These are phyloP conservation scores for Leptothorax acervorum DNA, from an alignment of 2,888 invertebrate species.

Conservation along the genomic window DNA sequence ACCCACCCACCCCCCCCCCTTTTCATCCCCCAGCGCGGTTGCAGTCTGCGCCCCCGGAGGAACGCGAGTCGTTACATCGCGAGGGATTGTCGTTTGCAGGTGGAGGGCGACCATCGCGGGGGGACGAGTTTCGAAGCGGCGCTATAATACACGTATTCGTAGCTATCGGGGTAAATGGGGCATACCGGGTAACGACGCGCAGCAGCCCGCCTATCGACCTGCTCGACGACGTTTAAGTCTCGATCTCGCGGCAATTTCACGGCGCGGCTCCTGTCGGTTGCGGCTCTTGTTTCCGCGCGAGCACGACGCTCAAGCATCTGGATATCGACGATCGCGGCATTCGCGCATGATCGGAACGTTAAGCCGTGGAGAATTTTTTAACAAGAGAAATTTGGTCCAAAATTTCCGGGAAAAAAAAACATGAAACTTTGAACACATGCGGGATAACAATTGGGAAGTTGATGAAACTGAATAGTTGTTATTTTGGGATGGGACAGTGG, in stretches of 20 bases:
- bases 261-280: conserved; percentile 28
- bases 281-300: not conserved
- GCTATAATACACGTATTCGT: conserved; percentile 75
- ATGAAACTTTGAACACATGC: not conserved
- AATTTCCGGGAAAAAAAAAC: not conserved
- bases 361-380: not conserved
- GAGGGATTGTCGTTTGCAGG: conserved; percentile 59
- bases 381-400: not conserved
- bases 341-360: not conserved
- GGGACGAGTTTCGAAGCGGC: conserved; percentile 66
- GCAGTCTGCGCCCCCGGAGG: not conserved
- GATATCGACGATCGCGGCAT: not conserved
- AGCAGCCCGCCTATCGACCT: conserved; percentile 57
- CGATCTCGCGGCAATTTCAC: conserved; percentile 72
- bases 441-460: not conserved
- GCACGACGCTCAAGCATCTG: not conserved
- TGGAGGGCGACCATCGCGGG: conserved; percentile 49
- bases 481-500: not conserved
- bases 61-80: conserved; percentile 61
- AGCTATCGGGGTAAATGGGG: conserved; percentile 80
- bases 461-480: not conserved
- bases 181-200: conserved; percentile 76
- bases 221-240: conserved; percentile 64
- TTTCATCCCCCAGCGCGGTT: not conserved
- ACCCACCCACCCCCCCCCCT: no score